Evolutionary conservation across 2,888 invertebrate species (phyloP).

Genomic region (Xestia xanthographa): DNA sequence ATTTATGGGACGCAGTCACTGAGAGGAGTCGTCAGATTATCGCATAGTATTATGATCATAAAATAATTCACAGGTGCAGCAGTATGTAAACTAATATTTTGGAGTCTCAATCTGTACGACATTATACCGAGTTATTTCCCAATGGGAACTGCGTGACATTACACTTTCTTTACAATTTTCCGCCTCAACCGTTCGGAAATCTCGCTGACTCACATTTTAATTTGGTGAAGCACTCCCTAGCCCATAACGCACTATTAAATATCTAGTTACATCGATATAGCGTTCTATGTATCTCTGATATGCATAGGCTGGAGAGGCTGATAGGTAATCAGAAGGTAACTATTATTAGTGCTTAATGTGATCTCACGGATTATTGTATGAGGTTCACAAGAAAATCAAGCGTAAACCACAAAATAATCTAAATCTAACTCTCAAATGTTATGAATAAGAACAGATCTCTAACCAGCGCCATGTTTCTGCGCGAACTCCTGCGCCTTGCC

Average conservation of each 20-base stretch:
- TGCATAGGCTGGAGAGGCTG: no score
- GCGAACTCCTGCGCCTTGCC: slow-evolving; percentile 82
- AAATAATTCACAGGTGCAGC: neutral
- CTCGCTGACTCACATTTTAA: slow-evolving; percentile 56
- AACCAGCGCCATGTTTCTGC: slow-evolving; percentile 82
- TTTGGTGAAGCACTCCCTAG: slow-evolving; percentile 39
- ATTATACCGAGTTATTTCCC: slow-evolving; percentile 26
- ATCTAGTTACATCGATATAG: neutral
- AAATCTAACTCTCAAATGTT: neutral
- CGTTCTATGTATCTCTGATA: neutral
- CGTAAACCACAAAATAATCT: no score
- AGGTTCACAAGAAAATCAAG: neutral
- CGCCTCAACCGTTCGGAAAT: slow-evolving; percentile 43
- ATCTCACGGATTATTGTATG: neutral
- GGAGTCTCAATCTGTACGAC: neutral
- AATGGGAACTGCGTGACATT: slow-evolving; percentile 20
- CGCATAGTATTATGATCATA: neutral
- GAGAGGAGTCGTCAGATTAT: neutral
- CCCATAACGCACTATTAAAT: slow-evolving; percentile 5
- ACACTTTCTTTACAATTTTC: slow-evolving; percentile 48
- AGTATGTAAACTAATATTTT: neutral
- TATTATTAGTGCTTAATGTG: neutral
- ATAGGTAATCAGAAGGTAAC: neutral
- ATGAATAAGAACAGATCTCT: slow-evolving; percentile 24
- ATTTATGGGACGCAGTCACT: no score